Base-by-base conservation (phyloP, 2,113 vertebrate genomes). In the Erinaceus europaeus region DNA sequence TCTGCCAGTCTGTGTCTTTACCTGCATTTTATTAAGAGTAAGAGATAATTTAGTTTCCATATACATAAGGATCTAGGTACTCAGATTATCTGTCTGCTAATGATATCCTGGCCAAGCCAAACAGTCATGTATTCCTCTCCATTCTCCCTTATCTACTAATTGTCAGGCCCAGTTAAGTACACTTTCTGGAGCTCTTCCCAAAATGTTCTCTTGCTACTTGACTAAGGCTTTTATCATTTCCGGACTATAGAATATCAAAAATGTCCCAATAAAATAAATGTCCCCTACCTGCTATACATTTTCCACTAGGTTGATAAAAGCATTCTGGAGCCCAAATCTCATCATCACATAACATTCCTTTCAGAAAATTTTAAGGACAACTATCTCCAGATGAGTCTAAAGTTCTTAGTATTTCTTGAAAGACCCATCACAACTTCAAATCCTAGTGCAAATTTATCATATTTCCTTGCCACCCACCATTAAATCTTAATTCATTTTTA, bases 361-460 rank as follows among this genome's bases (percentile, higher is more conserved):
- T 55, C 85, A 89, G 91, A 85, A 84, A 77, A 17, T 44, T 76
- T 90, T 68, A 55, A 6, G 36, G 69, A 80, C 13, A 46, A 52
- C 7, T n/a, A 23, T n/a, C 55, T 77, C 48, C 10, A 80, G 23
- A 21, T 68, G 2, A 61, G 8, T 44, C 34, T 85, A 69, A 85
- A 36, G 17, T 79, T 86, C 18, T 59, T 21, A 69, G n/a, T 29
- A 25, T 59, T 29, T 18, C 38, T 86, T 75, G 44, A 32, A 50
- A 32, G 38, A 17, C 74, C n/a, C 48, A 78, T 82, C 3, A 86
- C 32, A 32, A 67, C 34, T 36, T 90, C 71, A 55, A 10, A 64
- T 52, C 69, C 23, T 80, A 12, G 79, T n/a, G 36, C 18, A 84
- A 57, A 85, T 34, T 69, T n/a, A 50, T 32, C 29, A 75, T 61